Conservation (phyloP, 2,888 invertebrate species). For the Penaeus monodon region DNA sequence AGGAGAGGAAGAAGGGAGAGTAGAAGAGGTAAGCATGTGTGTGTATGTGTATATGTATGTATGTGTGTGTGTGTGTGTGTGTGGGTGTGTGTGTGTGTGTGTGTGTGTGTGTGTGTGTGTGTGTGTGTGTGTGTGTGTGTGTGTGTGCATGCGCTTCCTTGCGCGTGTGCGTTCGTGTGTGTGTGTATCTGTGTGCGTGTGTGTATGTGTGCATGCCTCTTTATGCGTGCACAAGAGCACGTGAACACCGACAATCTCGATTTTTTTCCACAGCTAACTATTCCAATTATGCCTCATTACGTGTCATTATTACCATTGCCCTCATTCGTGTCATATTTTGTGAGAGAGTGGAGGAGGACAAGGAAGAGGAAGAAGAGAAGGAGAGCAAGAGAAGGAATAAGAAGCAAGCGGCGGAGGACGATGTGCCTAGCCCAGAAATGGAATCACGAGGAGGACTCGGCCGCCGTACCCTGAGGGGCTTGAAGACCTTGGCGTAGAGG, state of each 20-base stretch:
- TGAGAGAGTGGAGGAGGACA: too few species aligned
- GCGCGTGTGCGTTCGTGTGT: background rate
- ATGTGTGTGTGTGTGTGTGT: background rate
- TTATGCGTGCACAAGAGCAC: background rate
- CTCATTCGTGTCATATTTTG: too few species aligned
- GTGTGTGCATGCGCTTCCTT: background rate
- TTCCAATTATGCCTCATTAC: too few species aligned
- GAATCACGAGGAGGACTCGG: background rate
- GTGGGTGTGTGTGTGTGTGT: background rate
- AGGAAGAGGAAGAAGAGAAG: too few species aligned
- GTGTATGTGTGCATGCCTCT: background rate
- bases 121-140: background rate
- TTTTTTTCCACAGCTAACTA: too few species aligned
- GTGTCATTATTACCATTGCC: too few species aligned
- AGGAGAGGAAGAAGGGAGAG: too few species aligned
- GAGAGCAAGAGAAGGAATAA: too few species aligned
- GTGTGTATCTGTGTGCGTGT: background rate
- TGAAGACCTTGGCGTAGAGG: constrained; percentile 77
- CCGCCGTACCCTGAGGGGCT: constrained; percentile 67
- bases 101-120: background rate
- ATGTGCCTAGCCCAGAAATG: too few species aligned
- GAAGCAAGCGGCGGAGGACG: too few species aligned
- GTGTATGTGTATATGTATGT: too few species aligned
- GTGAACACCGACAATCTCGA: background rate
- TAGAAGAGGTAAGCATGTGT: too few species aligned